Base-by-base conservation (phyloP, 2,888 invertebrate genomes). In the Cremastinae sp. region DNA sequence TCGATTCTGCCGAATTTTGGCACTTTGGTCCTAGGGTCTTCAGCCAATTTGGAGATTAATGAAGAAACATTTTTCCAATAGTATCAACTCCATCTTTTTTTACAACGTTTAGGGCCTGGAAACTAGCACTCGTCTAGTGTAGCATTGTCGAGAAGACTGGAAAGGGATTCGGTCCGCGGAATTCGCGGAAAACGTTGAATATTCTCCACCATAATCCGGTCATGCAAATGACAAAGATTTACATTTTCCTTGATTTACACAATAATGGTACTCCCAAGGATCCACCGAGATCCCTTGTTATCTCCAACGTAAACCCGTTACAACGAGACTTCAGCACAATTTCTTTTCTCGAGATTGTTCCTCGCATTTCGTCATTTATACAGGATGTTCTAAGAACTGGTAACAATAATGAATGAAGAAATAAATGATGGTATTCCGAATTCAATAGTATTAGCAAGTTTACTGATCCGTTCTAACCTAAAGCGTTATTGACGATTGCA, bases 221-320 rank as follows among this genome's bases (percentile, higher is more conserved):
- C 68, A 85, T 85, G 84, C 82, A 84, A 85, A 85, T 85, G 80
- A 78, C 74, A 75, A 79, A 78, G 76, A 86, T 85, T 85, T 82
- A 75, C 84, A 84, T 85, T 81, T 84, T 66, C 78, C 82, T 81
- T 83, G 80, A 82, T 85, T 85, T 83, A 71, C 83, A 82, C 84
- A 84, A 85, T 82, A 84, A 85, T 82, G 70, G 81, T 62, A 69
- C 58, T 45, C n/a, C 45, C 62, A 35, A 35, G 49, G 47, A 64
- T 47, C 65, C 41, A 47, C 39, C 22, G 68, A 70, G 65, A 12
- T 72, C 74, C 70, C 76, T 78, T 79, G 78, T 80, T 79, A 78
- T 79, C 79, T 75, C 35, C 49, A 16, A 49, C 43, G 66, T 75
- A 71, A 81, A 70, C 55, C 55, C 70, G 49, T 79, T 76, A 62